Base-by-base conservation (phyloP, 1,140 invertebrate species). In the Drosophila neocordata region DNA sequence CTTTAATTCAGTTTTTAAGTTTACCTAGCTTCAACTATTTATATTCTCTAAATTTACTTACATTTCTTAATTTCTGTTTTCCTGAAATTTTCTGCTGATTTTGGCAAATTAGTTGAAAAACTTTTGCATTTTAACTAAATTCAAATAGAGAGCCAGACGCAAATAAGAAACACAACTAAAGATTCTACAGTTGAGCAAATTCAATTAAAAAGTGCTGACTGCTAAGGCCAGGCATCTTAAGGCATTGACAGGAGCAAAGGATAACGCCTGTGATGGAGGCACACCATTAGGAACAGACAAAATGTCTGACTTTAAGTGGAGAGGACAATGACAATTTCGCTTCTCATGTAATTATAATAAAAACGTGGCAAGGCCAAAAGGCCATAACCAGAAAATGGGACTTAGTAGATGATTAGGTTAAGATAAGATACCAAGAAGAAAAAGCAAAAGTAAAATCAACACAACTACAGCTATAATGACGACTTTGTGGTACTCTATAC, bases 201-300 rank as follows among this genome's bases (percentile, higher is more conserved):
- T 90, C 87, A 90, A 90, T 90, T 90, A 90, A 83, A 90, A 90
- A 90, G 61, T 80, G 87, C 82, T 87, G 87, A 87, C 53, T 69
- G 27, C 35, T 48, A 1, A 48, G 41, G 15, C 15, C 15, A 48
- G 41, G 41, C 41, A 48, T 48, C 41, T 11, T 15, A 20, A 55
- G 48, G 24, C 38, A 69, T 79, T 66, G 82, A 65, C 75, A 81
- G 77, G 72, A 31, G 52, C 52, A 55, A 56, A 56, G 53, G 53
- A 56, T 56, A 56, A 48, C 13, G 7, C 2, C 41, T 44, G 15
- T 18, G 41, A 48, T 11, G 15, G n/a, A 73, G 34, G 65, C 37
- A 59, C 27, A 35, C 24, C 27, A 48, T 48, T 48, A 48, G 41
- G 41, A 48, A 48, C 41, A 48, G 41, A 48, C 41, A 20, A 48